These are phyloP conservation scores for Dolichallabes microphthalmus DNA, from an alignment of 2,113 vertebrate genomes.

Conservation along the genomic window DNA sequence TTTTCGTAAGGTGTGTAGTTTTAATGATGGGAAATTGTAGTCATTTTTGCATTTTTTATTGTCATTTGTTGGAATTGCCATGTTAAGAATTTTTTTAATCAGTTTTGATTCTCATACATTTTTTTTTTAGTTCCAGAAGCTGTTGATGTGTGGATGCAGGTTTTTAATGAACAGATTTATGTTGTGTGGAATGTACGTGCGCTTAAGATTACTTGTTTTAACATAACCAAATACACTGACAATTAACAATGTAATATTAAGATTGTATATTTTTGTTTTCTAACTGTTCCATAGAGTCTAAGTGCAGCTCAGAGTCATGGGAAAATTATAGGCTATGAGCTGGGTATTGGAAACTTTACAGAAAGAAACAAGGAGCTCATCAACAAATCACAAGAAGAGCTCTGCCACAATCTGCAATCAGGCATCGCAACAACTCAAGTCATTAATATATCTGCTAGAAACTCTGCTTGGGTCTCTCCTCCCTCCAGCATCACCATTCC, in stretches of 20 bases:
- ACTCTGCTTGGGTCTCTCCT: conserved; percentile 57
- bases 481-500: conserved; percentile 58
- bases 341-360: conserved; percentile 47
- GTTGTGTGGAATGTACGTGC: conserved; percentile 67
- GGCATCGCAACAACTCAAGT: not conserved
- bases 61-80: not conserved
- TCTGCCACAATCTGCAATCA: conserved; percentile 28
- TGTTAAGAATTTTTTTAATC: not conserved
- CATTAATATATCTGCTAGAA: conserved; percentile 59
- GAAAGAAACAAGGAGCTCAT: not conserved
- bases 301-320: conserved; percentile 62
- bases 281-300: conserved; percentile 48
- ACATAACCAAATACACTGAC: not conserved
- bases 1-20: not conserved
- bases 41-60: not conserved
- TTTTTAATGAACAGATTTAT: conserved; percentile 1
- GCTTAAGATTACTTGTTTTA: not conserved
- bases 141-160: conserved; percentile 67
- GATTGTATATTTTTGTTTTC: not conserved
- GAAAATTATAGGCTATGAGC: conserved; percentile 55
- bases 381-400: not conserved
- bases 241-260: not conserved
- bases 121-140: conserved; percentile 64
- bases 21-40: not conserved
- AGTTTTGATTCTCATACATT: not conserved